Evolutionary conservation across 2,113 vertebrate genomes (phyloP).

Genomic region (Uropsilus gracilis): DNA sequence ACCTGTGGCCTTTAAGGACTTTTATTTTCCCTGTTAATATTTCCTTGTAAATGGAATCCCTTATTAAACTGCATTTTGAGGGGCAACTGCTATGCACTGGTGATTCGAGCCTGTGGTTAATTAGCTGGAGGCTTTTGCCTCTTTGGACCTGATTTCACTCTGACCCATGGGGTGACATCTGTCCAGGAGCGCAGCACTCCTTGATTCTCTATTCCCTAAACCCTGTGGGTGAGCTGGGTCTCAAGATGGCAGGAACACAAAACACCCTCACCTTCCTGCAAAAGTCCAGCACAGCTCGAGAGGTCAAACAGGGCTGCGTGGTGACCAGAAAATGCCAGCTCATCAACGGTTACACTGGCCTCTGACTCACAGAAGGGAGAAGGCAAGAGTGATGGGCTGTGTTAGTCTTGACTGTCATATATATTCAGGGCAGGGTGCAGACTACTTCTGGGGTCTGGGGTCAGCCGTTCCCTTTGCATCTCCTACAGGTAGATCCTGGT

Average conservation of each 20-base stretch:
- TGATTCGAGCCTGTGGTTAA: too few species aligned
- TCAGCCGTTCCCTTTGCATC: background rate
- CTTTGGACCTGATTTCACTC: too few species aligned
- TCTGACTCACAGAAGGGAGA: too few species aligned
- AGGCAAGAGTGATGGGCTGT: background rate
- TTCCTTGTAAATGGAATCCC: too few species aligned
- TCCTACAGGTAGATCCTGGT: background rate
- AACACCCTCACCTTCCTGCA: background rate
- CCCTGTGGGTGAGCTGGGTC: too few species aligned
- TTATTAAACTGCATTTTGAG: too few species aligned
- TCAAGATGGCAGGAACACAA: background rate
- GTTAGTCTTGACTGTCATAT: background rate
- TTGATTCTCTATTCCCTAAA: background rate
- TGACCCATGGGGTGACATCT: accelerated
- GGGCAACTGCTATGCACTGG: too few species aligned
- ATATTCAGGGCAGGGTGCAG: background rate
- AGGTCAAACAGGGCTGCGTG: background rate
- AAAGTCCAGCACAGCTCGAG: background rate
- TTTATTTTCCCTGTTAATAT: too few species aligned
- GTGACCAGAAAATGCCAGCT: background rate
- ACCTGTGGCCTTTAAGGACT: too few species aligned
- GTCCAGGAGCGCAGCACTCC: background rate
- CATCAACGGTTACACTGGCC: background rate
- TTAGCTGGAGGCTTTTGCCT: too few species aligned
- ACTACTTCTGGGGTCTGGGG: background rate